Base-by-base conservation (phyloP, 1,140 invertebrate species). In the Aphaenogaster rudis region DNA sequence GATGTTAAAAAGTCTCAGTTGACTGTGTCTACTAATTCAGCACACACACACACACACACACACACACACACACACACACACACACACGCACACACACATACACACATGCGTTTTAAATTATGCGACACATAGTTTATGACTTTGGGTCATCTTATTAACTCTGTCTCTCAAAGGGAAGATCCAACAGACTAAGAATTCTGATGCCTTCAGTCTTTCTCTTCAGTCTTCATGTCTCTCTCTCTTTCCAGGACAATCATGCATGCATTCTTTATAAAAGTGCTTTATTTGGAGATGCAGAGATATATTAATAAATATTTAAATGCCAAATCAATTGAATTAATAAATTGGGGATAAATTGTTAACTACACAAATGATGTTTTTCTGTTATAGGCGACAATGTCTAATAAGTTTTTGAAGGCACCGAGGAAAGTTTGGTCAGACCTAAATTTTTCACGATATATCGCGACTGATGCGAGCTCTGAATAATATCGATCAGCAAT, bases 401-500 rank as follows among this genome's bases (percentile, higher is more conserved):
- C 15, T n/a, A 2, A 11, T 0, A 33, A 67, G 3, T 71, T 57
- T 71, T 81, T n/a, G 8, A 28, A 9, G 9, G 2, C 11, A 67
- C 9, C n/a, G 66, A 69, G 21, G 5, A 13, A 28, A 69, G 42
- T 69, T 69, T 69, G 2, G 2, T 33, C 6, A n/a, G 15, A 0
- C 15, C 0, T 81, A 71, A 59, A 71, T 81, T 71, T 71, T 81
- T 71, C 15, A 33, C 21, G 39, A 57, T 81, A 52, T 59, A 45
- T 81, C 21, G 45, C 48, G 36, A 54, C 42, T 42, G 59, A 78
- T 36, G 28, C 13, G 36, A 33, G 48, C 21, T 17, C 21, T 17
- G 39, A 81, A 81, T 81, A 71, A 81, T 71, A 71, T 59, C 52
- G 64, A 71, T 59, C 39, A 6, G 36, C 39, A 71, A 66, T 67